phyloP scores from a whole-genome alignment of 2,113 vertebrate genomes.

The Poeciliopsis occidentalis region DNA sequence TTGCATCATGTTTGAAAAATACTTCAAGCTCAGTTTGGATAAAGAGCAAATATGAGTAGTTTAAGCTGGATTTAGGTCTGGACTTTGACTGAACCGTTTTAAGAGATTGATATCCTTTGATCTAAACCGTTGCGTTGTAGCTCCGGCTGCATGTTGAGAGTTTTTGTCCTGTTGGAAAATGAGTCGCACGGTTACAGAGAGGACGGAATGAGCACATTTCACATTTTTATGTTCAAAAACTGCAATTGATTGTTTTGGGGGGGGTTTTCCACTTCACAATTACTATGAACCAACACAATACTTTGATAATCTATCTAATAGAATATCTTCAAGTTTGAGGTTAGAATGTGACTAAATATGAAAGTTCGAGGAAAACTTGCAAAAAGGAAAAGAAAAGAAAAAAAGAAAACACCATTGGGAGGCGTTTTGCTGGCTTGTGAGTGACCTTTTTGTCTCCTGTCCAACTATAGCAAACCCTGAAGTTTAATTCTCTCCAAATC shows the following conservation, averaged over 20 bases:
- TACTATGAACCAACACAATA: too few relatives aligned
- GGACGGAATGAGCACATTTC: background rate
- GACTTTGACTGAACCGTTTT: too few relatives aligned
- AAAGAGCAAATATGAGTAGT: too few relatives aligned
- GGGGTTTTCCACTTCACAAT: background rate
- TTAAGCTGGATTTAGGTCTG: too few relatives aligned
- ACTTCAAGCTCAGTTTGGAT: too few relatives aligned
- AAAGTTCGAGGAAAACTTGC: background rate
- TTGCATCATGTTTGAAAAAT: too few relatives aligned
- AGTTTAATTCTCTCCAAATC: slow-evolving; percentile 1
- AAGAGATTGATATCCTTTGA: too few relatives aligned
- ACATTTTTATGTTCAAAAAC: too few relatives aligned
- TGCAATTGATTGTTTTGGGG: too few relatives aligned
- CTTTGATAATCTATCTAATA: background rate
- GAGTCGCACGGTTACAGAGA: background rate
- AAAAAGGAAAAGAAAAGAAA: background rate
- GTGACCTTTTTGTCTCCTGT: background rate
- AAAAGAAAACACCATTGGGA: background rate
- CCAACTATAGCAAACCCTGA: slow-evolving; percentile 19
- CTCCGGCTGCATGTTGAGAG: too few relatives aligned
- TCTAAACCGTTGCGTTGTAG: too few relatives aligned
- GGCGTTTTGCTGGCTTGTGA: background rate
- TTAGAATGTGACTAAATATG: background rate
- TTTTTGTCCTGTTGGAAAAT: too few relatives aligned
- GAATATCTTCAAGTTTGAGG: background rate